phyloP scores from a whole-genome alignment of 2,113 vertebrate species.

The Euleptes europaea region DNA sequence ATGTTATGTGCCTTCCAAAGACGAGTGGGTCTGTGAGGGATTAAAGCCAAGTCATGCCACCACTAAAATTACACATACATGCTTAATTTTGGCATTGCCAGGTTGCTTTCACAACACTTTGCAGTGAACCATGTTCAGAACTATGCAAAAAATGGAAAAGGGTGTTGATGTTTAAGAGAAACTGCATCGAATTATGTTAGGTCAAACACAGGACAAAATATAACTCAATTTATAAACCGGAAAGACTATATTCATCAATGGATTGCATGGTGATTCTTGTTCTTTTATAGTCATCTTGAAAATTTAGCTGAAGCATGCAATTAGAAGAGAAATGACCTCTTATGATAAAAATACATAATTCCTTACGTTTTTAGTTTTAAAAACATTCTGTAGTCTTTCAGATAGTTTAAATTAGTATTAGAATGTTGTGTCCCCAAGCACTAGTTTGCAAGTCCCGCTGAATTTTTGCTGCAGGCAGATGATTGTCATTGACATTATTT shows the following conservation, averaged over 20 bases:
- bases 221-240: background rate
- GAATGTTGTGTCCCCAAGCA: background rate
- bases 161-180: background rate
- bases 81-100: background rate
- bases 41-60: too few relatives aligned
- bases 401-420: background rate
- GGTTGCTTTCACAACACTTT: background rate
- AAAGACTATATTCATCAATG: background rate
- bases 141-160: background rate
- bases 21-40: too few relatives aligned
- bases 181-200: background rate
- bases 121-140: background rate
- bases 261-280: background rate
- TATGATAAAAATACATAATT: constrained; percentile 25
- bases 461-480: background rate
- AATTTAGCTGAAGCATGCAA: background rate
- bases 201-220: background rate
- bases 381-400: background rate
- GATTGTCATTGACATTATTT: background rate
- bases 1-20: background rate
- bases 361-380: constrained; percentile 12
- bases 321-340: background rate
- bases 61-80: background rate
- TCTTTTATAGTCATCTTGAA: background rate
- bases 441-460: background rate